phyloP scores from a whole-genome alignment of 2,797 vertebrate species.

The Enteromius unitaeniatus region DNA sequence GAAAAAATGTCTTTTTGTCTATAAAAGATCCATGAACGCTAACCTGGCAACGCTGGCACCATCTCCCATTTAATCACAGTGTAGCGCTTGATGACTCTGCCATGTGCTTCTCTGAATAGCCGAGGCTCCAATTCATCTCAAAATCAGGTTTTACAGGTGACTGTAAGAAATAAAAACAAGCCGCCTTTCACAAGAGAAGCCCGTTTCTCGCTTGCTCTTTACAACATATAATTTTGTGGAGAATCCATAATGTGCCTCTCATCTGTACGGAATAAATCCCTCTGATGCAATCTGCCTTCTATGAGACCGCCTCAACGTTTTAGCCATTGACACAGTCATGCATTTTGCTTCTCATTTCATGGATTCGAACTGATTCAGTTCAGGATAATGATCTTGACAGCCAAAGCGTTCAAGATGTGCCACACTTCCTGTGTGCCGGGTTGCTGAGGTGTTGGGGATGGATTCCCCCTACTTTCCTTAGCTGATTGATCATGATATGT shows the following conservation, averaged over 20 bases:
- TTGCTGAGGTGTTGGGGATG: slow-evolving; percentile 33
- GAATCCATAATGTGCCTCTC: neutral
- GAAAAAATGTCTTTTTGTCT: slow-evolving; percentile 11
- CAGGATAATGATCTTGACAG: slow-evolving; percentile 69
- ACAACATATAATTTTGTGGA: slow-evolving; percentile 20
- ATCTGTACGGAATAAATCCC: slow-evolving; percentile 8
- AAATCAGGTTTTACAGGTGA: slow-evolving; percentile 16
- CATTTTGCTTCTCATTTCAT: slow-evolving; percentile 70
- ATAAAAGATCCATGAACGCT: neutral
- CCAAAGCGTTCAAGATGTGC: slow-evolving; percentile 52
- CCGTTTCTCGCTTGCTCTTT: neutral
- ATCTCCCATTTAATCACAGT: slow-evolving; percentile 28
- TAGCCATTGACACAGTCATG: slow-evolving; percentile 65
- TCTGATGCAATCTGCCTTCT: slow-evolving; percentile 68
- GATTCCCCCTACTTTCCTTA: neutral
- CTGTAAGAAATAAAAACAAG: neutral
- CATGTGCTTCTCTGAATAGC: neutral
- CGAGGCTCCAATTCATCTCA: neutral
- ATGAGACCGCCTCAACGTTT: slow-evolving; percentile 51
- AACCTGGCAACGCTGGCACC: slow-evolving; percentile 6
- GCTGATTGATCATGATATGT: slow-evolving; percentile 24
- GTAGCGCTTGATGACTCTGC: slow-evolving; percentile 7
- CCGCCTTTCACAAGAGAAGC: neutral
- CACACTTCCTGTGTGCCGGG: slow-evolving; percentile 35
- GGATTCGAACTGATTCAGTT: slow-evolving; percentile 68